Evolutionary conservation across 1,140 invertebrate species (phyloP).

Genomic region (Parasteatoda tepidariorum): DNA sequence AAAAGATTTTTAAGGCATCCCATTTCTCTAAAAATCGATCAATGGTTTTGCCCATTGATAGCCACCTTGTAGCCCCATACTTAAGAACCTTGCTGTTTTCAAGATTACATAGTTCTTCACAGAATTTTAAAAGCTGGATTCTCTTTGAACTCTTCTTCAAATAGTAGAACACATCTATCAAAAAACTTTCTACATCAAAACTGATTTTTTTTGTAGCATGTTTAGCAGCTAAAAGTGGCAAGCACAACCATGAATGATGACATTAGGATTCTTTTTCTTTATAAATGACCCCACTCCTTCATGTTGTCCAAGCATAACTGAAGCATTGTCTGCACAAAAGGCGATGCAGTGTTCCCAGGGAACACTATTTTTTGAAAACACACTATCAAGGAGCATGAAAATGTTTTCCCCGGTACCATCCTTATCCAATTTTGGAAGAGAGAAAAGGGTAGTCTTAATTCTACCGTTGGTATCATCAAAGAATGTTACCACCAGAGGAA

Average conservation of each 20-base stretch:
- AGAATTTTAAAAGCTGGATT: too few relatives aligned
- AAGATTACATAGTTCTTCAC: too few relatives aligned
- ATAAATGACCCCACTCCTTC: slow-evolving; percentile 71
- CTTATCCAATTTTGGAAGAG: not conserved
- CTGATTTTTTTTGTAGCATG: too few relatives aligned
- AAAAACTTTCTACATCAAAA: not conserved
- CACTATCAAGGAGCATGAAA: not conserved
- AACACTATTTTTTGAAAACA: not conserved
- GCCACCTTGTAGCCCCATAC: not conserved
- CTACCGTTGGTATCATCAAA: not conserved
- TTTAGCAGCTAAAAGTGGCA: not conserved
- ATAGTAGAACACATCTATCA: not conserved
- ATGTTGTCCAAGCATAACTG: slow-evolving; percentile 50
- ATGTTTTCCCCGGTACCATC: not conserved
- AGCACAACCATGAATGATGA: too few relatives aligned
- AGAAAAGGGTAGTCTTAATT: not conserved
- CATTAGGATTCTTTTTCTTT: too few relatives aligned
- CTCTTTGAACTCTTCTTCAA: too few relatives aligned
- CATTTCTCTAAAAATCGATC: not conserved
- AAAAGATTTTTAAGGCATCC: not conserved
- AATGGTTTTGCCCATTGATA: not conserved
- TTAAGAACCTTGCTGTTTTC: too few relatives aligned
- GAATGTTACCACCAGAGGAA: not conserved
- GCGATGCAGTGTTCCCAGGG: not conserved
- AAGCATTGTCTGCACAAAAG: slow-evolving; percentile 12